phyloP scores from a whole-genome alignment of 1,140 invertebrate species.

The Lucilia sericata region DNA sequence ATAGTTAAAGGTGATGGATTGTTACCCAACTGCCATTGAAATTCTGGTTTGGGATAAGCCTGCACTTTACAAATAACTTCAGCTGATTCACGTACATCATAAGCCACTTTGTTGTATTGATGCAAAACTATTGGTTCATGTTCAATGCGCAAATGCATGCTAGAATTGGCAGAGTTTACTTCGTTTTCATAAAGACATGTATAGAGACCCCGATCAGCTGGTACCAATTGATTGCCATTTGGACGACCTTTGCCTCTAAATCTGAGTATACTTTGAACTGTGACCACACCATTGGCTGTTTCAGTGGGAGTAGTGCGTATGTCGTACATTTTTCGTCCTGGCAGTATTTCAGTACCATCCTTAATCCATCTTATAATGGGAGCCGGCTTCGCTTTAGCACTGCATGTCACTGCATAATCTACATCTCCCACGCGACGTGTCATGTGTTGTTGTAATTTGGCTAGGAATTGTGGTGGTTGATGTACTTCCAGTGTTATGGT shows the following conservation, averaged over 20 bases:
- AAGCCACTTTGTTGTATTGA: conserved; percentile 89
- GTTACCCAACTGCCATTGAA: conserved; percentile 88
- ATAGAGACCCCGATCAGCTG: conserved; percentile 88
- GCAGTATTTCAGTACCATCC: conserved; percentile 82
- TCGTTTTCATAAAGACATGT: conserved; percentile 91
- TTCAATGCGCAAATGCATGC: conserved; percentile 90
- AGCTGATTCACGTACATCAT: conserved; percentile 84
- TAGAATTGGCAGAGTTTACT: conserved; percentile 85
- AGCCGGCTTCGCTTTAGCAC: conserved; percentile 87
- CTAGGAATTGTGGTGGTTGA: conserved; percentile 85
- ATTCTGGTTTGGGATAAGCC: conserved; percentile 91
- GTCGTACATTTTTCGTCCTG: conserved; percentile 81
- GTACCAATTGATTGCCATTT: conserved; percentile 80
- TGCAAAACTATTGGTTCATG: conserved; percentile 88
- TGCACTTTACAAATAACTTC: conserved; percentile 89
- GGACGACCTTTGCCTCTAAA: conserved; percentile 82
- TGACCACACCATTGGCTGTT: conserved; percentile 79
- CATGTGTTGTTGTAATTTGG: conserved; percentile 83
- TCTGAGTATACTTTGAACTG: conserved; percentile 83
- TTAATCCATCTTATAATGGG: conserved; percentile 89
- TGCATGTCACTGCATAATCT: conserved; percentile 84
- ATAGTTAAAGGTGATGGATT: conserved; percentile 79
- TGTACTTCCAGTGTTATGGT: conserved; percentile 86
- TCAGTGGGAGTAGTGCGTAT: conserved; percentile 81
- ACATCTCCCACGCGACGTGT: conserved; percentile 84